Evolutionary conservation across 2,888 invertebrate species (phyloP).

Genomic region (Lasioglossum vierecki): DNA sequence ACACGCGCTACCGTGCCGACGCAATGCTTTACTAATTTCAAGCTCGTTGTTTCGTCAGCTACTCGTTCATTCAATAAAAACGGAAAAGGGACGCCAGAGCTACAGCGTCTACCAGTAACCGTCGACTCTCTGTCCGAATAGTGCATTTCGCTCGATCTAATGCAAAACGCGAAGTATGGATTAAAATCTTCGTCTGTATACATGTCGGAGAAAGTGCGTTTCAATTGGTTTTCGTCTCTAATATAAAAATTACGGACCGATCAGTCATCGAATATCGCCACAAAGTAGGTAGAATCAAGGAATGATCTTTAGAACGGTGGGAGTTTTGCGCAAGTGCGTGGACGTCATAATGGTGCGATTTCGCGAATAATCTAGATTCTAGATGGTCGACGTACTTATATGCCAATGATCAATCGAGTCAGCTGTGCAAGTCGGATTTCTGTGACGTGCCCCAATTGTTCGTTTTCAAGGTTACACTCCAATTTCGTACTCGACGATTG

Average conservation of each 20-base stretch:
- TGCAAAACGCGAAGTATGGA: conserved; percentile 18
- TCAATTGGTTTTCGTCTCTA: background rate
- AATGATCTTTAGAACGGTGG: conserved; percentile 51
- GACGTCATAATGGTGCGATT: conserved; percentile 59
- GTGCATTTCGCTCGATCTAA: conserved; percentile 14
- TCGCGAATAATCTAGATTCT: conserved; percentile 49
- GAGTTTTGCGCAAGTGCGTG: conserved; percentile 68
- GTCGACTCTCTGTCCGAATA: conserved; percentile 35
- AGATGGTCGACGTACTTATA: conserved; percentile 19
- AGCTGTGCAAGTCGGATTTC: conserved; percentile 11
- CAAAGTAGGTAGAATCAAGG: background rate
- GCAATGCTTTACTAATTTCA: conserved; percentile 66
- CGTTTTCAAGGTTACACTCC: background rate
- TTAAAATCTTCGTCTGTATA: background rate
- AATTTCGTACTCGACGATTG: background rate
- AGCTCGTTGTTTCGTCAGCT: conserved; percentile 67
- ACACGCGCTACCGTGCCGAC: conserved; percentile 56
- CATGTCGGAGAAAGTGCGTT: background rate
- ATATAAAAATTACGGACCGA: conserved; percentile 25
- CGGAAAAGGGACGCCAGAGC: conserved; percentile 17
- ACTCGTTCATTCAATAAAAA: conserved; percentile 63
- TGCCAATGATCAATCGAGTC: conserved; percentile 11
- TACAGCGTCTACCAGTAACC: conserved; percentile 42
- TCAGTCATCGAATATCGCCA: conserved; percentile 3
- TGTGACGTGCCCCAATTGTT: background rate